Conservation (phyloP, 2,888 invertebrate genomes). For the Lamproptera curius region DNA sequence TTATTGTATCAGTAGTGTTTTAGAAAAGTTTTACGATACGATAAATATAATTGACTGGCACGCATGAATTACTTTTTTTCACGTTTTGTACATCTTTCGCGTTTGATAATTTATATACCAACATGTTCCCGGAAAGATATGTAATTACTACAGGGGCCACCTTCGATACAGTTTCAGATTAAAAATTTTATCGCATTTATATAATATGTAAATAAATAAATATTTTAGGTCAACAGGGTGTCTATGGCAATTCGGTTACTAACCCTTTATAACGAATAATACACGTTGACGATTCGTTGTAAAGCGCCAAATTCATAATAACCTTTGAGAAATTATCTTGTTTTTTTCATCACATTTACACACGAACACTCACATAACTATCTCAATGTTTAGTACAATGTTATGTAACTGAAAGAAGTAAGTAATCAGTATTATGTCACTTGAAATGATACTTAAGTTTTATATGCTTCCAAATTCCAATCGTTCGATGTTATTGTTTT, state of each 20-base stretch:
- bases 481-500: conserved; percentile 16
- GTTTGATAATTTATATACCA: conserved; percentile 4
- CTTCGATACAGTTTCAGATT: conserved; percentile 19
- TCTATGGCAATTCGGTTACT: conserved; percentile 41
- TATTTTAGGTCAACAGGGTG: conserved; percentile 63
- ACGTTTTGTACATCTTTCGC: conserved; percentile 20
- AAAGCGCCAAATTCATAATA: conserved; percentile 12
- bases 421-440: conserved; percentile 20
- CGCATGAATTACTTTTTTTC: conserved; percentile 15
- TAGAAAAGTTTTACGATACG: conserved; percentile 28
- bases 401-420: conserved; percentile 10
- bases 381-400: conserved; percentile 11
- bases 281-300: conserved; percentile 13
- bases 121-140: conserved; percentile 4
- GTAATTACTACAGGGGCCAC: conserved; percentile 29
- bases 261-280: conserved; percentile 24
- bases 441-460: conserved; percentile 16
- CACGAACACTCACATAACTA: neutral
- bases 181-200: conserved; percentile 28
- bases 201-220: conserved; percentile 25
- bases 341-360: neutral
- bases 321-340: conserved; percentile 16
- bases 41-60: conserved; percentile 17
- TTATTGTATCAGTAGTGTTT: conserved; percentile 31
- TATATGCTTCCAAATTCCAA: conserved; percentile 13